A percentile compares a stretch with the other conserved stretches of the same genome.
Conservation (phyloP, 2,888 invertebrate species). For the Phytoseiulus persimilis region DNA sequence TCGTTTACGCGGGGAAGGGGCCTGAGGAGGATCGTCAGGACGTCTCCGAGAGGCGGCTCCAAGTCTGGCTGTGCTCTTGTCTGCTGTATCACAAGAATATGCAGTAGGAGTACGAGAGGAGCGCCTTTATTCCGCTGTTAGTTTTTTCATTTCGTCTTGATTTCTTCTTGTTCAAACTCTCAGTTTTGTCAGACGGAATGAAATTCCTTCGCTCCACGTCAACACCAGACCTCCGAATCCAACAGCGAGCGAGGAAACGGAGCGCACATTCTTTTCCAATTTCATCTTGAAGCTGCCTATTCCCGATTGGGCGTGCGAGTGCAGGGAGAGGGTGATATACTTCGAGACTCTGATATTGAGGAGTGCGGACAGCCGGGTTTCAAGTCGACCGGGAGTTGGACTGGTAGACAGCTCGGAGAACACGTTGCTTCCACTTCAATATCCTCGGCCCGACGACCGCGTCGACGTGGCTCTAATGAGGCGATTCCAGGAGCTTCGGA, state of each 20-base stretch:
- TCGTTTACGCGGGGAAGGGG: too few species aligned
- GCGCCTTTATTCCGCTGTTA: background rate
- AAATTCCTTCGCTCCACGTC: background rate
- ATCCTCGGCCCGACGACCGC: background rate
- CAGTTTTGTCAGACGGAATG: background rate
- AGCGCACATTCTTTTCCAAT: background rate
- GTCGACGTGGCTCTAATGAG: background rate
- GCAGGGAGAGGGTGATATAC: background rate
- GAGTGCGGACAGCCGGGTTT: background rate
- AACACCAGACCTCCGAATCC: background rate
- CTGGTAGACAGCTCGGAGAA: background rate
- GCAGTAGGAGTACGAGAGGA: background rate
- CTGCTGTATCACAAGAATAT: background rate
- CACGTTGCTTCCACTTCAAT: background rate
- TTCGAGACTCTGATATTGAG: background rate
- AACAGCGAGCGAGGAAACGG: background rate
- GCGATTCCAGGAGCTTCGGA: background rate
- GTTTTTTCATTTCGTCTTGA: background rate
- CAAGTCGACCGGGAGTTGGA: background rate
- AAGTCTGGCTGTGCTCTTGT: background rate
- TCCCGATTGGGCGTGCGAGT: background rate
- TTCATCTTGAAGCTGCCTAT: background rate
- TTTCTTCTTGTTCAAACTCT: background rate
- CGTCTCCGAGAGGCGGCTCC: background rate
- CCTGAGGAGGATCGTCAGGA: too few species aligned